Percentiles rank a stretch among this genome's conserved stretches.
Conservation (phyloP, 2,797 vertebrate genomes). For the Lepilemur septentrionalis region DNA sequence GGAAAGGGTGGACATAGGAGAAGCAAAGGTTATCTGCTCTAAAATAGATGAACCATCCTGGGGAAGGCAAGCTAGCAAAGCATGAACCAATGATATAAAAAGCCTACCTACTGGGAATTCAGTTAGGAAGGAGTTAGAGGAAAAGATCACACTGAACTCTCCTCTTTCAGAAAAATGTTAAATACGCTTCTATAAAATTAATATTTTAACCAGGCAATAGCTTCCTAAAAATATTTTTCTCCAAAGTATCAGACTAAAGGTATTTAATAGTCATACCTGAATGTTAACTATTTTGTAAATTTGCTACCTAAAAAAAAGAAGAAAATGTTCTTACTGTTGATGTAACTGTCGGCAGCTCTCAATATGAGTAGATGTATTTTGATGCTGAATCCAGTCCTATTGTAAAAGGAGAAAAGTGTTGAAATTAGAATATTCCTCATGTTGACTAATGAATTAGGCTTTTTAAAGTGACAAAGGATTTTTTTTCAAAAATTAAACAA, state of each 20-base stretch:
- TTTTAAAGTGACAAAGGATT: constrained; percentile 16
- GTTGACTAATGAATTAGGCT: constrained; percentile 1
- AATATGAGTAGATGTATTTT: constrained; percentile 91
- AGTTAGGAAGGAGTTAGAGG: neutral
- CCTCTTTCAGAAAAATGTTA: constrained; percentile 34
- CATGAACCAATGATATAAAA: neutral
- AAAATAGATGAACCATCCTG: constrained; percentile 20
- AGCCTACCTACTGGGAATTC: neutral
- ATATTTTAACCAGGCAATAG: constrained; percentile 12
- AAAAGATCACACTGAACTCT: neutral
- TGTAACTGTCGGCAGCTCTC: constrained; percentile 91
- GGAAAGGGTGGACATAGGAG: neutral
- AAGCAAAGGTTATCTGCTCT: constrained; percentile 13
- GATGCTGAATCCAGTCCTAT: constrained; percentile 95
- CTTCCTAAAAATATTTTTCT: constrained; percentile 45
- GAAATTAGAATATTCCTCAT: neutral
- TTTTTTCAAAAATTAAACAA: constrained; percentile 48
- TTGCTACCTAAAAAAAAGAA: constrained; percentile 42
- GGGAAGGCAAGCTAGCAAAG: constrained; percentile 19
- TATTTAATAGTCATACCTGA: neutral
- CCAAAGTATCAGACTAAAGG: neutral
- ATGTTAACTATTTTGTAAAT: constrained; percentile 48
- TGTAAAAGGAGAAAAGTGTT: constrained; percentile 49
- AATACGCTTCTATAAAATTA: constrained; percentile 32
- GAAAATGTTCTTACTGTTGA: constrained; percentile 87